Conservation (phyloP, 2,113 vertebrate genomes). For the Romanogobio albipinnatus region DNA sequence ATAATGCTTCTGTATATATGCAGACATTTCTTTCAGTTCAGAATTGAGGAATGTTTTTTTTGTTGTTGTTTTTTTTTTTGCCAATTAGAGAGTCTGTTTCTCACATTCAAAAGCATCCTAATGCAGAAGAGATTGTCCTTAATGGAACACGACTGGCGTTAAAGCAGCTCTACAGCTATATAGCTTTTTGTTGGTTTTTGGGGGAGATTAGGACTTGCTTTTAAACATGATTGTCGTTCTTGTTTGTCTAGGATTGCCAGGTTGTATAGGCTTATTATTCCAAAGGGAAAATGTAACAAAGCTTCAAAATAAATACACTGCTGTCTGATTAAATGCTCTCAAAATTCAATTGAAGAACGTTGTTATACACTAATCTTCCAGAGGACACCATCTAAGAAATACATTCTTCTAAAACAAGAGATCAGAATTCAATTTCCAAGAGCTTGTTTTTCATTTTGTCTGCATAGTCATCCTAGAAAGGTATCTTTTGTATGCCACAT, state of each 20-base stretch:
- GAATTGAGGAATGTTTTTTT: neutral
- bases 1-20: conserved; percentile 25
- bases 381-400: conserved; percentile 55
- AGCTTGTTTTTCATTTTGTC: conserved; percentile 50
- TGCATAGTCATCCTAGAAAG: conserved; percentile 16
- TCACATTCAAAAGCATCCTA: neutral
- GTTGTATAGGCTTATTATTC: conserved; percentile 51
- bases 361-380: conserved; percentile 65
- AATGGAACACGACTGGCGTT: conserved; percentile 19
- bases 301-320: conserved; percentile 63
- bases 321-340: conserved; percentile 61
- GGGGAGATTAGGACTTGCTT: conserved; percentile 49
- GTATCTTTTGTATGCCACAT: conserved; percentile 21
- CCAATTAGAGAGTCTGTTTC: neutral
- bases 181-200: conserved; percentile 37
- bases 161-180: conserved; percentile 33
- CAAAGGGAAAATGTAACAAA: conserved; percentile 20
- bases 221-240: conserved; percentile 54
- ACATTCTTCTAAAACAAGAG: conserved; percentile 50
- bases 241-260: conserved; percentile 47
- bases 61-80: too few relatives aligned
- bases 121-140: neutral
- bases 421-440: conserved; percentile 57
- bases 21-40: conserved; percentile 1
- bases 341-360: conserved; percentile 59